Percentiles rank a stretch among this genome's conserved stretches.
These are phyloP conservation scores for Remorina albescens DNA, from an alignment of 2,797 vertebrate genomes.

Conservation along the genomic window DNA sequence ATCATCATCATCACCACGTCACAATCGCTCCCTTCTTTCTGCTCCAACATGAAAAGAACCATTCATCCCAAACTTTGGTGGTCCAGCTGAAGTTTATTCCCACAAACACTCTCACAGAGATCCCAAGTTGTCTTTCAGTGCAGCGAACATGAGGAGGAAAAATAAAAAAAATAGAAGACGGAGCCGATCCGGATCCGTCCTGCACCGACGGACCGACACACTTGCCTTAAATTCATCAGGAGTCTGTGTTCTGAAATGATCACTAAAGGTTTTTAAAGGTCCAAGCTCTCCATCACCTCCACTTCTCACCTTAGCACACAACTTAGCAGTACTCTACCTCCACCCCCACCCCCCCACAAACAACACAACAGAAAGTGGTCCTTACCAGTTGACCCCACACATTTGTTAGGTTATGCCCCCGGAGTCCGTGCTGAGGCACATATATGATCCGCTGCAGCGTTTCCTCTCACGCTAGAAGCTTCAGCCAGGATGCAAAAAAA, in stretches of 20 bases:
- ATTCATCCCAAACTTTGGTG: conserved; percentile 47
- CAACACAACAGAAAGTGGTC: conserved; percentile 61
- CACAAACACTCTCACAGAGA: conserved; percentile 24
- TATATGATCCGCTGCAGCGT: conserved; percentile 81
- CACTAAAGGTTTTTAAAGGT: no score
- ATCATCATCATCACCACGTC: no score
- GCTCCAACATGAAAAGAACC: conserved; percentile 40
- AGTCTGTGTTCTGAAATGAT: conserved; percentile 56
- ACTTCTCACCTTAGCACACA: conserved; percentile 32
- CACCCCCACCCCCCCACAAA: conserved; percentile 37
- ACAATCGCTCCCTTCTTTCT: conserved; percentile 25
- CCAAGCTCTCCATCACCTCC: conserved; percentile 36
- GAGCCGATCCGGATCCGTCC: neutral
- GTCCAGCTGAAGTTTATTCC: conserved; percentile 45
- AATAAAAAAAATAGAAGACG: neutral
- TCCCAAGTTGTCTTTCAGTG: conserved; percentile 37
- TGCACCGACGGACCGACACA: conserved; percentile 18
- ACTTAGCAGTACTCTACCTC: conserved; percentile 53
- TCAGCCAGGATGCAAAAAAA: conserved; percentile 82
- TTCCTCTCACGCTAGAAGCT: conserved; percentile 81
- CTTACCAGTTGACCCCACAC: conserved; percentile 85
- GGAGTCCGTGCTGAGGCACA: conserved; percentile 78
- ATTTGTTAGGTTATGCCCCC: conserved; percentile 87
- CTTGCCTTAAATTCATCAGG: conserved; percentile 67
- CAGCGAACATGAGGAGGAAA: conserved; percentile 1